These are phyloP conservation scores for Phalacrocorax pelagicus DNA, from an alignment of 2,113 vertebrate genomes.

Conservation along the genomic window DNA sequence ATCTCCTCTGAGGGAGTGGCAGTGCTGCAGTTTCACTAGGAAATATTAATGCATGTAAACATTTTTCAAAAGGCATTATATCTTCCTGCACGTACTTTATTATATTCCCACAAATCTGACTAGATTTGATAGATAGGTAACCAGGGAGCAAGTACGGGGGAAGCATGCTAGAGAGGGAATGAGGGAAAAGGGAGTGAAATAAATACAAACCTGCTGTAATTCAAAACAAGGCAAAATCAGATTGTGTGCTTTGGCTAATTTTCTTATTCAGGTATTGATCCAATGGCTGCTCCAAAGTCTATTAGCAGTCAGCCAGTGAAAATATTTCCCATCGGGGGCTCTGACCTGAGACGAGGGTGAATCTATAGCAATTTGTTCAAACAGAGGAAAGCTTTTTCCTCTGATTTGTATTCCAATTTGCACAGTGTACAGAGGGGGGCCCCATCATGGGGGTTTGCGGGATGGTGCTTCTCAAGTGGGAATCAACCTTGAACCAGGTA, in stretches of 20 bases:
- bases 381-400: constrained; percentile 77
- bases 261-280: constrained; percentile 78
- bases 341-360: constrained; percentile 81
- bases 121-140: constrained; percentile 65
- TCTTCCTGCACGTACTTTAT: constrained; percentile 68
- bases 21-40: constrained; percentile 22
- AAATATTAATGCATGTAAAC: constrained; percentile 66
- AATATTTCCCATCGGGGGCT: constrained; percentile 81
- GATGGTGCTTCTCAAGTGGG: constrained; percentile 22
- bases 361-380: constrained; percentile 85
- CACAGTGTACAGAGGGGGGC: constrained; percentile 31
- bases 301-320: constrained; percentile 83
- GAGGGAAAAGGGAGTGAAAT: neutral
- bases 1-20: constrained; percentile 6
- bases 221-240: constrained; percentile 72
- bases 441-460: neutral
- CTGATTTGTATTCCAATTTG: constrained; percentile 83
- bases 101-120: constrained; percentile 63
- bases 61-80: constrained; percentile 60
- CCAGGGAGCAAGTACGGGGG: constrained; percentile 14
- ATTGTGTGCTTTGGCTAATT: constrained; percentile 80
- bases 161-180: neutral
- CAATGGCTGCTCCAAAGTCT: constrained; percentile 78
- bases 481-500: neutral
- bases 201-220: constrained; percentile 65